These are phyloP conservation scores for Miltochrista miniata DNA, from an alignment of 2,888 invertebrate genomes.

Conservation along the genomic window DNA sequence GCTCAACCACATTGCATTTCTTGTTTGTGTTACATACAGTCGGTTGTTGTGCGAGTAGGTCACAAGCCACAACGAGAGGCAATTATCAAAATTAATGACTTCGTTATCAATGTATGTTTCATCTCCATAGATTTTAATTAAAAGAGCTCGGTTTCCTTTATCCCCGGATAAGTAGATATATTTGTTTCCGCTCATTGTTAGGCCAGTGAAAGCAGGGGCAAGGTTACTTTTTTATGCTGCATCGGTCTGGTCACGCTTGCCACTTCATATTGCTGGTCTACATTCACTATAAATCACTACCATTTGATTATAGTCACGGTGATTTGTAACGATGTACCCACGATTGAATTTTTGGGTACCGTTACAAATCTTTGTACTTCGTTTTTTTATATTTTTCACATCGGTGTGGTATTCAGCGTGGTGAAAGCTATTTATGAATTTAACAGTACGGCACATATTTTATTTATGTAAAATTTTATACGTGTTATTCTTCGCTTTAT, in stretches of 20 bases:
- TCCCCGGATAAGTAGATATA: constrained; percentile 1
- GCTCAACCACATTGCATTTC: constrained; percentile 32
- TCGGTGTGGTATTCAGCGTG: not conserved
- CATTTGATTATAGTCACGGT: constrained; percentile 26
- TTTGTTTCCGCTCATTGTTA: constrained; percentile 32
- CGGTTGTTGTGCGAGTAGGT: constrained; percentile 46
- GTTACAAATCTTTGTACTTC: constrained; percentile 23
- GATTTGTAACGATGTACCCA: constrained; percentile 23
- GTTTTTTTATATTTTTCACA: constrained; percentile 23
- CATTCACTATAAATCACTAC: constrained; percentile 26
- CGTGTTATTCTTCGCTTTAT: constrained; percentile 9
- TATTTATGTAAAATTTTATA: constrained; percentile 14
- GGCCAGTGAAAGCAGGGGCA: constrained; percentile 35
- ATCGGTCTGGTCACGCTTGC: constrained; percentile 16
- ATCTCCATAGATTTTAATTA: constrained; percentile 57
- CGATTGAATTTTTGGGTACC: constrained; percentile 27
- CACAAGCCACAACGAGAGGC: constrained; percentile 50
- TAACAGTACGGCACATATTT: constrained; percentile 13
- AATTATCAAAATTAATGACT: constrained; percentile 69
- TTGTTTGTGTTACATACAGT: constrained; percentile 36
- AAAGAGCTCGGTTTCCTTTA: constrained; percentile 45
- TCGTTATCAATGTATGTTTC: constrained; percentile 67
- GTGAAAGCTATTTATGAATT: constrained; percentile 2
- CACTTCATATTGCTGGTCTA: constrained; percentile 20
- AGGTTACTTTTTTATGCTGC: constrained; percentile 22